A percentile compares a stretch with the other conserved stretches of the same genome.
Evolutionary conservation across 2,113 vertebrate genomes (phyloP).

Genomic region (Crypturellus undulatus): DNA sequence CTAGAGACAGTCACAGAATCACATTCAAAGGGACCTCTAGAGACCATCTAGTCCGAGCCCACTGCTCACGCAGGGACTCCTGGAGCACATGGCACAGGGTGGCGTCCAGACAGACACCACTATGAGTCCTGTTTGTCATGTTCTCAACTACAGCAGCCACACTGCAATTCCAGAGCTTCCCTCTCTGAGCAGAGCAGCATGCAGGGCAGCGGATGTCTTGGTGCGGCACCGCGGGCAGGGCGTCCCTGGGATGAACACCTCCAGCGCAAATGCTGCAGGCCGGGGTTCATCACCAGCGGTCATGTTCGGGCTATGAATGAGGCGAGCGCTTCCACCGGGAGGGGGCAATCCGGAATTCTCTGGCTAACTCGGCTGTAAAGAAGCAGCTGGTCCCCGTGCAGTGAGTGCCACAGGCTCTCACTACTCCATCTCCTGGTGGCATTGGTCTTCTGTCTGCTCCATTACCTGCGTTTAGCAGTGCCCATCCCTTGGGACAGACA

Average conservation of each 20-base stretch:
- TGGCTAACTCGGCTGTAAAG: neutral
- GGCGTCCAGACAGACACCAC: no score
- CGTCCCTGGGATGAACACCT: neutral
- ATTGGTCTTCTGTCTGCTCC: neutral
- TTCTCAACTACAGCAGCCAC: neutral
- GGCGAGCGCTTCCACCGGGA: neutral
- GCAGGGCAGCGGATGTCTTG: neutral
- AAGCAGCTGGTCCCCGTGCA: neutral
- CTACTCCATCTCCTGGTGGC: neutral
- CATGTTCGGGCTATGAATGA: neutral
- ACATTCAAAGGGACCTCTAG: no score
- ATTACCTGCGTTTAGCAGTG: neutral
- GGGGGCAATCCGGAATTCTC: neutral
- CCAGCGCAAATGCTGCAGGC: neutral
- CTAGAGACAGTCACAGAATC: neutral
- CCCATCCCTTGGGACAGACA: accelerated
- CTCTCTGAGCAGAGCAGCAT: neutral
- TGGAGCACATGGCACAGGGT: no score
- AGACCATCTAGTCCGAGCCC: no score
- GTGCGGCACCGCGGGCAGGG: accelerated
- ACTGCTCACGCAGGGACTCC: no score
- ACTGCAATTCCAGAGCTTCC: neutral
- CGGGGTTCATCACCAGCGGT: neutral
- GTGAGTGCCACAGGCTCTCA: neutral
- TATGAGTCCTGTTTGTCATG: neutral